phyloP scores from a whole-genome alignment of 1,140 invertebrate species.

The Andrena cerasifolii region DNA sequence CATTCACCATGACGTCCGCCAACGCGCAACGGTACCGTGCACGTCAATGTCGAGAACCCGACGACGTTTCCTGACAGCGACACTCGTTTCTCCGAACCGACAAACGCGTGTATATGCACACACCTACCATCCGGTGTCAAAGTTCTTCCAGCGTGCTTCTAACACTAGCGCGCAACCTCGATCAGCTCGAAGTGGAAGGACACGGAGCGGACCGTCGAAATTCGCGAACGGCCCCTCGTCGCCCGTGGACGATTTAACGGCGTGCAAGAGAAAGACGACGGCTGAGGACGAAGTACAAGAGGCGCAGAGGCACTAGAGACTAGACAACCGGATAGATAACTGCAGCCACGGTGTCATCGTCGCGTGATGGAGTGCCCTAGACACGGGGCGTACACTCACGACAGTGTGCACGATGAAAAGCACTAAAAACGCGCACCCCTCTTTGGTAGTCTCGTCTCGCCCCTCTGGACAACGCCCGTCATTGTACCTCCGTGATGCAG shows the following conservation, averaged over 20 bases:
- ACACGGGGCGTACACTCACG: slow-evolving; percentile 21
- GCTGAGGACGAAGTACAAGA: slow-evolving; percentile 17
- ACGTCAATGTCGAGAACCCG: background rate
- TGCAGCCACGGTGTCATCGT: slow-evolving; percentile 55
- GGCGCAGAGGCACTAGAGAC: slow-evolving; percentile 36
- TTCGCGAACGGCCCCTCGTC: background rate
- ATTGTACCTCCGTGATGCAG: slow-evolving; percentile 51
- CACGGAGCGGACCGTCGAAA: background rate
- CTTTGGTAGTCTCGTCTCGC: slow-evolving; percentile 33
- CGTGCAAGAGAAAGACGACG: background rate
- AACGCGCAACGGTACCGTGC: background rate
- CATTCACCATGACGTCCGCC: background rate
- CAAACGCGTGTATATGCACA: background rate
- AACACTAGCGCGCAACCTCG: no score
- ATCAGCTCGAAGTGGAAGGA: background rate
- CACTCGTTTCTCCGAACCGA: slow-evolving; percentile 16
- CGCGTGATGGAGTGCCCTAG: slow-evolving; percentile 64
- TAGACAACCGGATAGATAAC: slow-evolving; percentile 63
- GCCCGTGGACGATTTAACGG: background rate
- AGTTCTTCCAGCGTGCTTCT: background rate
- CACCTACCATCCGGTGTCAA: slow-evolving; percentile 10
- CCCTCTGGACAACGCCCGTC: slow-evolving; percentile 51
- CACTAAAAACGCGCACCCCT: slow-evolving; percentile 48
- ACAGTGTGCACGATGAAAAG: slow-evolving; percentile 53
- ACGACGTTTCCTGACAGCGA: slow-evolving; percentile 29